These are phyloP conservation scores for Cottoperca gobio DNA, from an alignment of 2,797 vertebrate genomes.

Conservation along the genomic window DNA sequence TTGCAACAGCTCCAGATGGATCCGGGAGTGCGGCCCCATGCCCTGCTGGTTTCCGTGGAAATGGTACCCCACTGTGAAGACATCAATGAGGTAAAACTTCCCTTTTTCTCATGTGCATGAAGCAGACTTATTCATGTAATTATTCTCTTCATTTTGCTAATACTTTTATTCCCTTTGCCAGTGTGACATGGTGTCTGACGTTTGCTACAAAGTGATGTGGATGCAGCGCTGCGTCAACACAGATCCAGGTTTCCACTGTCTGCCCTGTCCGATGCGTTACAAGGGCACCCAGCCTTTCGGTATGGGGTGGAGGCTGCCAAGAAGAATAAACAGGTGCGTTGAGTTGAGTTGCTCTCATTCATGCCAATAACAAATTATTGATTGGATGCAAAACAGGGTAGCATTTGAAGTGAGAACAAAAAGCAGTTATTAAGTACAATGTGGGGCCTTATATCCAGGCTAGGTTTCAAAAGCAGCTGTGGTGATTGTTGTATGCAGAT, in stretches of 20 bases:
- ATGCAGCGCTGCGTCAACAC: constrained; percentile 93
- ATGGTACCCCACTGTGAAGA: constrained; percentile 94
- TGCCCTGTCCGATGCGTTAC: constrained; percentile 95
- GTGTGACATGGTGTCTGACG: constrained; percentile 93
- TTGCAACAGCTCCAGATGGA: constrained; percentile 94
- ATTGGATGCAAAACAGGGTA: constrained; percentile 4
- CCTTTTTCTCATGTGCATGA: constrained; percentile 20
- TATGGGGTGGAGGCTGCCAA: constrained; percentile 92
- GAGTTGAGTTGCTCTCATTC: constrained; percentile 1
- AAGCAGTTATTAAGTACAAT: constrained; percentile 1
- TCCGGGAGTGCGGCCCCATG: constrained; percentile 97
- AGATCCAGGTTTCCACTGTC: constrained; percentile 95
- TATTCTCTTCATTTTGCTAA: constrained; percentile 20
- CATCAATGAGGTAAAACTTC: constrained; percentile 92
- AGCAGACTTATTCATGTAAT: constrained; percentile 7
- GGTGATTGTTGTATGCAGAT: constrained; percentile 54
- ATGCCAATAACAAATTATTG: constrained; percentile 1
- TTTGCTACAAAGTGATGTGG: constrained; percentile 91
- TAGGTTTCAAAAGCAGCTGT: constrained; percentile 27
- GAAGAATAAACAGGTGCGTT: constrained; percentile 91
- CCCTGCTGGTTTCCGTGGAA: constrained; percentile 93
- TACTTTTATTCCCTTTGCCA: constrained; percentile 60
- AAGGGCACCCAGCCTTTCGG: constrained; percentile 95
- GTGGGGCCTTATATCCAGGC: constrained; percentile 29
- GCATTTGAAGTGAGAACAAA: constrained; percentile 5